phyloP scores from a whole-genome alignment of 2,113 vertebrate genomes.

The Gasterosteus nipponicus region DNA sequence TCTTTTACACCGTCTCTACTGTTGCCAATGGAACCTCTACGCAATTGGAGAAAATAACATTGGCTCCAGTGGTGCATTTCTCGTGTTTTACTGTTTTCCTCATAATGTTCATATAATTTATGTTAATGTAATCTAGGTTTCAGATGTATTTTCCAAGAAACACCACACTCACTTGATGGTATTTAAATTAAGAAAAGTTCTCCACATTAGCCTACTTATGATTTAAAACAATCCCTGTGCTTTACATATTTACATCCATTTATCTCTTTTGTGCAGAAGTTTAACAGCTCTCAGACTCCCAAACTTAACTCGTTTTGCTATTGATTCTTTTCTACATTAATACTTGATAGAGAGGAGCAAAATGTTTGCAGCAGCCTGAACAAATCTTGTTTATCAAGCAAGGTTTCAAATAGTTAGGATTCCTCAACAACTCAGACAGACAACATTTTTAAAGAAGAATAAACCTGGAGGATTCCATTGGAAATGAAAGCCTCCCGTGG shows the following conservation, averaged over 20 bases:
- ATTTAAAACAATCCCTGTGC: neutral
- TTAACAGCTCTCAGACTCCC: neutral
- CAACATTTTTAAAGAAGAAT: neutral
- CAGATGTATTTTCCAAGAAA: constrained; percentile 17
- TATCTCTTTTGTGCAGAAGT: constrained; percentile 1
- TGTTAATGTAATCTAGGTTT: constrained; percentile 12
- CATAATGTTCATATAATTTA: neutral
- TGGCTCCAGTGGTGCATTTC: neutral
- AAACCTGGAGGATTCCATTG: neutral
- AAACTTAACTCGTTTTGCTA: neutral
- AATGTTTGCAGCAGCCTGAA: neutral
- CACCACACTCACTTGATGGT: neutral
- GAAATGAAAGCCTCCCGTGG: neutral
- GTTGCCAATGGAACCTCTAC: neutral
- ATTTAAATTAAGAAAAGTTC: neutral
- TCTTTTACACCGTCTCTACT: neutral
- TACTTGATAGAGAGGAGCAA: neutral
- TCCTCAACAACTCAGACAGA: neutral
- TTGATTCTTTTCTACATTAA: neutral
- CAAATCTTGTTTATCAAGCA: neutral
- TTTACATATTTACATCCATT: neutral
- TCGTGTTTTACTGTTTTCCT: constrained; percentile 1
- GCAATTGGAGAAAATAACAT: neutral
- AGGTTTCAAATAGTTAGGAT: neutral
- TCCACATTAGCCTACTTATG: neutral